These are phyloP conservation scores for Panagrolaimus sp. DNA, from an alignment of 1,140 invertebrate species.

Conservation along the genomic window DNA sequence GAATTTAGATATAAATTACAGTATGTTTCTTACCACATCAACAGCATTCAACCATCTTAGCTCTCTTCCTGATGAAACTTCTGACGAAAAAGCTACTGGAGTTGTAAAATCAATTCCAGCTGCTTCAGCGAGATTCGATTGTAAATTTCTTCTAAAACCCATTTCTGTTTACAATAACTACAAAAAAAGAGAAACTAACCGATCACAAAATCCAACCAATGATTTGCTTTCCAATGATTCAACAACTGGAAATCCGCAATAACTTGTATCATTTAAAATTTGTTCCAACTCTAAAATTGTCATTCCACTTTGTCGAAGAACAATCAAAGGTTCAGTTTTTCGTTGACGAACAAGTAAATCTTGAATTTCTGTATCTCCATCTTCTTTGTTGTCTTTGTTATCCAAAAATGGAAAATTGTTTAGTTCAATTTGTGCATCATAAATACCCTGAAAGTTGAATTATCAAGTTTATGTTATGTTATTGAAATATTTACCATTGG, in stretches of 20 bases:
- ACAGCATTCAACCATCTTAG: slow-evolving; percentile 87
- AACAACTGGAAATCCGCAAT: slow-evolving; percentile 97
- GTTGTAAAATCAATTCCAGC: neutral
- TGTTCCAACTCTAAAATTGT: slow-evolving; percentile 83
- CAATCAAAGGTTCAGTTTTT: slow-evolving; percentile 66
- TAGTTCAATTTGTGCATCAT: slow-evolving; percentile 93
- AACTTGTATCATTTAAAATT: slow-evolving; percentile 84
- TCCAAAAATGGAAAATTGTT: slow-evolving; percentile 98
- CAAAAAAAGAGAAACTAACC: slow-evolving; percentile 67
- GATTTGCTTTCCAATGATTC: slow-evolving; percentile 51
- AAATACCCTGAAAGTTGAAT: slow-evolving; percentile 62
- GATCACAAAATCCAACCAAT: neutral
- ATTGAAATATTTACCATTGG: slow-evolving; percentile 62
- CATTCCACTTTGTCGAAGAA: slow-evolving; percentile 92
- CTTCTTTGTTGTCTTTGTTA: slow-evolving; percentile 88
- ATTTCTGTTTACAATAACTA: slow-evolving; percentile 61
- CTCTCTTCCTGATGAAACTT: slow-evolving; percentile 64
- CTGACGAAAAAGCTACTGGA: neutral
- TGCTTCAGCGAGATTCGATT: neutral
- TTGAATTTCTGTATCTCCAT: slow-evolving; percentile 76
- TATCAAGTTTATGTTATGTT: neutral
- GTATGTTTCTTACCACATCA: slow-evolving; percentile 27
- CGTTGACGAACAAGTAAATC: slow-evolving; percentile 98
- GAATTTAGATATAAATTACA: too few relatives aligned
- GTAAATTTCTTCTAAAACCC: neutral